Evolutionary conservation across 2,888 invertebrate genomes (phyloP), one percentile per base, ranked within the genome.

Genomic region (Drosophila birchii): DNA sequence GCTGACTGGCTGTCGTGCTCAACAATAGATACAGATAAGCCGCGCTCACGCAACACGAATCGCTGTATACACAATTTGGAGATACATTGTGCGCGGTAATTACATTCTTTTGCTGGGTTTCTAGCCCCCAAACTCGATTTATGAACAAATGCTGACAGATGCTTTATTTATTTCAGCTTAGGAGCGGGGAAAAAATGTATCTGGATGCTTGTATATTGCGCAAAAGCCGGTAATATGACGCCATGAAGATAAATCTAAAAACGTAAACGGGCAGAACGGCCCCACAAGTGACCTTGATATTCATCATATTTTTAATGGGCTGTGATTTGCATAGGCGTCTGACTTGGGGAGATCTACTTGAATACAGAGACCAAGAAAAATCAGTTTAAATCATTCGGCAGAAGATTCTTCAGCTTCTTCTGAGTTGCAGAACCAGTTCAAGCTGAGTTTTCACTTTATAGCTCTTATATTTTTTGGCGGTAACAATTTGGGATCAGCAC

Each of bases 111-210:
- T 45, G 23, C 36, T 68, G 51, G 36, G 58, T 23, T 58, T 43
- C 62, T 20, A 34, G 62, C 26, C 55, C n/a, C 43, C 56, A 78
- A 80, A 78, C 75, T 62, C 75, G 70, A 76, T 75, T 74, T 74
- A 62, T 77, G 64, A 18, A 41, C 39, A 75, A 79, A 85, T 85
- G 78, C 88, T 78, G 82, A 82, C 88, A 78, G 74, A 87, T 78
- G 78, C 73, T 71, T 44, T 70, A 36, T 55, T 57, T 60, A 87
- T 67, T 53, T 18, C 41, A 53, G 59, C 60, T 59, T 43, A 57
- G n/a, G 12, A 49, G 36, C 38, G 34, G 44, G 58, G 56, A 16
- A 55, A 60, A 59, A 58, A 75, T 53, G 53, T 69, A 70, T 60
- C 41, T 63, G 9, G 32, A 43, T 38, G 9, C 34, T 34, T 16